Percentiles rank a stretch among this genome's conserved stretches.
These are phyloP conservation scores for Amblyopsis hoosieri DNA, from an alignment of 2,797 vertebrate species.

Conservation along the genomic window DNA sequence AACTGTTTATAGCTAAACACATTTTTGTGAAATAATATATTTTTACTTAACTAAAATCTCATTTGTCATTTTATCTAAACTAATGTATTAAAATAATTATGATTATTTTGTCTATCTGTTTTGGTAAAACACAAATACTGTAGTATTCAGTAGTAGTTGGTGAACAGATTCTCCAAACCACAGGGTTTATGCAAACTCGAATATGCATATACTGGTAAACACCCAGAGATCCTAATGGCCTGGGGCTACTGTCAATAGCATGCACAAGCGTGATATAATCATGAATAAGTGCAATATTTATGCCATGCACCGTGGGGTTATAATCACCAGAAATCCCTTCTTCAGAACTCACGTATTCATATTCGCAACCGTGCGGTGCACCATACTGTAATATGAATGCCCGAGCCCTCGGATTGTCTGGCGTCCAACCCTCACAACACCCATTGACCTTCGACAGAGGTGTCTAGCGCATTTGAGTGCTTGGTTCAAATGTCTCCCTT, in stretches of 20 bases:
- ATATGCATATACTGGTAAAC: conserved; percentile 19
- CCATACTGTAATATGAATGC: conserved; percentile 54
- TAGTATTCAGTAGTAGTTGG: no score
- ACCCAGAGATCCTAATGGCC: conserved; percentile 12
- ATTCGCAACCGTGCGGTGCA: conserved; percentile 39
- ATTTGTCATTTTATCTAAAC: conserved; percentile 7
- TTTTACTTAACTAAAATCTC: conserved; percentile 9
- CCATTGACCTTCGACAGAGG: conserved; percentile 30
- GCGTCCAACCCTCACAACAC: conserved; percentile 59
- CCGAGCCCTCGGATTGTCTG: conserved; percentile 63
- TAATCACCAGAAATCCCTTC: conserved; percentile 34
- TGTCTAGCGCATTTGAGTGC: conserved; percentile 55
- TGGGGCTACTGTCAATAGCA: conserved; percentile 45
- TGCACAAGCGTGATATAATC: conserved; percentile 54
- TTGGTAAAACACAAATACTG: no score
- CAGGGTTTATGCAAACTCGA: conserved; percentile 12
- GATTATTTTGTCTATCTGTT: background rate
- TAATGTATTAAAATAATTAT: conserved; percentile 9
- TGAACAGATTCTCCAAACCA: background rate
- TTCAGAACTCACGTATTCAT: conserved; percentile 66
- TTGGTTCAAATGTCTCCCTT: conserved; percentile 59
- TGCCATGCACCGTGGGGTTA: conserved; percentile 68
- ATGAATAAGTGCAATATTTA: conserved; percentile 69
- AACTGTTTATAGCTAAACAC: conserved; percentile 7
- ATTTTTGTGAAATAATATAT: conserved; percentile 1